phyloP scores from a whole-genome alignment of 2,113 vertebrate genomes.

The Mugil cephalus region DNA sequence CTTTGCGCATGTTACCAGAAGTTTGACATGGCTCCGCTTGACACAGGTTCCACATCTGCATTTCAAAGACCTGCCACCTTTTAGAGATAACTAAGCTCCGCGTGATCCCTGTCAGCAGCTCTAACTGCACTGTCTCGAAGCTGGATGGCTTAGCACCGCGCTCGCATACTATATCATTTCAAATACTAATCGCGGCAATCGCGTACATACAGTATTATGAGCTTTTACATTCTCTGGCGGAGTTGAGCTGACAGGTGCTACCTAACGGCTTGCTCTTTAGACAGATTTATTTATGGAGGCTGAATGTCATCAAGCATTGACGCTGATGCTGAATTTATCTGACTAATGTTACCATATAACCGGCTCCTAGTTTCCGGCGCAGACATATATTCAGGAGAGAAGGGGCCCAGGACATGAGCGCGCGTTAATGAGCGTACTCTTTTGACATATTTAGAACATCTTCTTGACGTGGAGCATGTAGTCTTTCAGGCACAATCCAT shows the following conservation, averaged over 20 bases:
- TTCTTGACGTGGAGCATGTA: conserved; percentile 16
- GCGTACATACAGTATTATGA: conserved; percentile 30
- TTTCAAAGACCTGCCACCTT: conserved; percentile 69
- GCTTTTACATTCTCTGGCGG: conserved; percentile 27
- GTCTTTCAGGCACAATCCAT: background rate
- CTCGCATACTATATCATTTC: conserved; percentile 44
- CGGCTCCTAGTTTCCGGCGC: background rate
- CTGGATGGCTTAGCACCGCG: conserved; percentile 37
- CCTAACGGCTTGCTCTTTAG: conserved; percentile 36
- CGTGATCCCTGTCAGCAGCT: conserved; percentile 25
- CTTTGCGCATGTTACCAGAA: conserved; percentile 39
- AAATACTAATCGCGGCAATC: conserved; percentile 46
- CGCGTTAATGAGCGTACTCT: conserved; percentile 41
- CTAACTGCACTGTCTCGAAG: conserved; percentile 26
- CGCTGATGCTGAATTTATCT: conserved; percentile 48
- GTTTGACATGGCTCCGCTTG: conserved; percentile 46
- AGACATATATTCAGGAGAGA: conserved; percentile 20
- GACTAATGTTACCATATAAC: conserved; percentile 46
- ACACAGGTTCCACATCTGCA: conserved; percentile 61
- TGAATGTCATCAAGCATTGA: conserved; percentile 46
- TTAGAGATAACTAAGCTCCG: conserved; percentile 45
- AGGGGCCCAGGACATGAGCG: background rate
- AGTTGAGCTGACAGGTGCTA: conserved; percentile 19
- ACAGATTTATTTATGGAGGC: conserved; percentile 34
- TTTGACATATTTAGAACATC: conserved; percentile 23